Percentiles rank a stretch among this genome's conserved stretches.
Conservation (phyloP, 2,113 vertebrate species). For the Cryptotis parvus region DNA sequence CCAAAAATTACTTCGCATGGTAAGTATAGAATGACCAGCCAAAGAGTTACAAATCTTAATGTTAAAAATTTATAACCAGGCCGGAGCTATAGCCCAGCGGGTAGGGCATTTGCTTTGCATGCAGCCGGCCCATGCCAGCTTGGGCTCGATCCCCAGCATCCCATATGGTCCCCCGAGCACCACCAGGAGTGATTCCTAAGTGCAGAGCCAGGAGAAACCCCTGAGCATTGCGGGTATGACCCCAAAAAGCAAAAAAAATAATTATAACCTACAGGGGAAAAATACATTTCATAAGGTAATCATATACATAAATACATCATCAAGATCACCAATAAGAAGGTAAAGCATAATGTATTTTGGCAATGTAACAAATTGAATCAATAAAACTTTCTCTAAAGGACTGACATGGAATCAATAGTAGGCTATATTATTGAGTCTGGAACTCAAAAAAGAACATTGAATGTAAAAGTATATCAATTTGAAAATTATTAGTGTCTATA, state of each 20-base stretch:
- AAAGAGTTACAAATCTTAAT: not conserved
- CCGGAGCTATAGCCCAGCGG: too few species aligned
- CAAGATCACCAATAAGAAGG: not conserved
- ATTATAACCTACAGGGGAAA: not conserved
- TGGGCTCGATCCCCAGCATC: too few species aligned
- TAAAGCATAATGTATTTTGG: not conserved
- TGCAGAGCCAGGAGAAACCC: too few species aligned
- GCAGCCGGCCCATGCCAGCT: too few species aligned
- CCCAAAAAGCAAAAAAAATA: too few species aligned
- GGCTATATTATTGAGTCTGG: not conserved
- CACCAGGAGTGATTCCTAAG: too few species aligned
- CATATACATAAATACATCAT: not conserved
- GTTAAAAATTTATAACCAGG: too few species aligned
- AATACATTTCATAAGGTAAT: slow-evolving; percentile 7
- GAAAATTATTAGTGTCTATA: not conserved
- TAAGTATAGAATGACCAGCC: not conserved
- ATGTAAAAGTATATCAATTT: slow-evolving; percentile 7
- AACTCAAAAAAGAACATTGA: slow-evolving; percentile 8
- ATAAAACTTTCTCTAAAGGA: not conserved
- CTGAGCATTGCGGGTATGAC: too few species aligned
- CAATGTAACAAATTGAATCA: not conserved
- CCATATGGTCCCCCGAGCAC: too few species aligned
- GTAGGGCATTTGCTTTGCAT: too few species aligned
- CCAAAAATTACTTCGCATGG: not conserved
- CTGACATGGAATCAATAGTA: not conserved